Evolutionary conservation across 1,140 invertebrate species (phyloP), one percentile per base, ranked within the genome.

Genomic region (Drosophila sucinea): DNA sequence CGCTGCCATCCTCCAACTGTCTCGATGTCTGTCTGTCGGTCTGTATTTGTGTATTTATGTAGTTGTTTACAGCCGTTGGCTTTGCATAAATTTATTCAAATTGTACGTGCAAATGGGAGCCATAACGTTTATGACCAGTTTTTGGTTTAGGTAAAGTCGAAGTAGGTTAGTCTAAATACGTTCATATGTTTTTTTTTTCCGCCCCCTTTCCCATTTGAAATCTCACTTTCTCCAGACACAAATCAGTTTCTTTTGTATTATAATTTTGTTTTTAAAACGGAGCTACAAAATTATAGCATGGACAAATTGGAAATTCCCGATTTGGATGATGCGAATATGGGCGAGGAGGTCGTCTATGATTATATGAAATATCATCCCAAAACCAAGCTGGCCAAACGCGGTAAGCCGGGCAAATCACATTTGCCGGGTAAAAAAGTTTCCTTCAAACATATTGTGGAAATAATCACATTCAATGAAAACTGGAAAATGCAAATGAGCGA

Each of bases 21-120:
- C 10, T 76, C 47, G 61, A 64, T 62, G 51, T 72, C 65, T 70
- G 70, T 35, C 17, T 11, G 40, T 3, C 40, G 11, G 40, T 41
- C n/a, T n/a, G 40, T 7, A 4, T 44, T 1, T 41, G 29, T 41
- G 47, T 77, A 73, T 86, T 86, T 83, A 87, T 83, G 76, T 87
- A 70, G 63, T 83, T 82, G 83, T 82, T 86, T 86, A 81, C 79
- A 70, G 60, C 72, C 60, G 30, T 44, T 70, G 51, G 64, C 41
- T 35, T 60, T 38, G 67, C 71, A 73, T 70, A 69, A 73, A 87
- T 86, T 87, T 79, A 86, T 83, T 69, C 63, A 73, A 83, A 77
- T 73, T 79, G 67, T 87, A 73, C 71, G 70, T 86, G 81, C 81
- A 70, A 84, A 80, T 84, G 77, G 80, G 32, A 69, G 35, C 27